phyloP scores from a whole-genome alignment of 2,797 vertebrate genomes.

The Pangasius macronema region DNA sequence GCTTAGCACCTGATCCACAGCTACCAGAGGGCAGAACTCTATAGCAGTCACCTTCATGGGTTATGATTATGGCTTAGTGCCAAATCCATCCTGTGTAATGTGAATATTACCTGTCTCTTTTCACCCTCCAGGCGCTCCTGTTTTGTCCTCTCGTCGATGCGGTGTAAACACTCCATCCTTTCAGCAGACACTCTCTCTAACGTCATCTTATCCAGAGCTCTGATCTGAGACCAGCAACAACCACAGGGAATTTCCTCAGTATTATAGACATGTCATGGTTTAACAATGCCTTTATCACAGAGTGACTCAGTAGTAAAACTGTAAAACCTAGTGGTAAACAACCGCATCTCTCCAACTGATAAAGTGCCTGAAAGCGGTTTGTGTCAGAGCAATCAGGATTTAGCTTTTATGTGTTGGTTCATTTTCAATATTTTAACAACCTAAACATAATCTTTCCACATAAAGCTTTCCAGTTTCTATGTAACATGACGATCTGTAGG shows the following conservation, averaged over 20 bases:
- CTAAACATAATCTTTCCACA: no score
- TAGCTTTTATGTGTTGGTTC: no score
- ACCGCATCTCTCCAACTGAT: neutral
- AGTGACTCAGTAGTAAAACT: neutral
- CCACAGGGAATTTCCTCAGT: neutral
- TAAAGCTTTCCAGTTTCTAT: no score
- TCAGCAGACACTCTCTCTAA: conserved; percentile 89
- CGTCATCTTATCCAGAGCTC: conserved; percentile 90
- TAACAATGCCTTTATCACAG: neutral
- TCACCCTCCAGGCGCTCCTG: conserved; percentile 81
- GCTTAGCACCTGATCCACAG: neutral
- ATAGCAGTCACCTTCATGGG: neutral
- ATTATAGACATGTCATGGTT: neutral
- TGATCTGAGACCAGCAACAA: conserved; percentile 73
- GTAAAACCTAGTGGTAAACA: neutral
- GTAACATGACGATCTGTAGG: neutral
- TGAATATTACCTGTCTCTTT: conserved; percentile 83
- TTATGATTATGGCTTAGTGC: neutral
- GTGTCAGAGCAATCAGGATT: no score
- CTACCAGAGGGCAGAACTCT: neutral
- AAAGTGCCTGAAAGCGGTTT: no score
- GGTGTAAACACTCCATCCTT: conserved; percentile 85
- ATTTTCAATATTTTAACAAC: no score
- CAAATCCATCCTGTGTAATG: neutral
- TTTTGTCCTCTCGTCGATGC: conserved; percentile 81